Conservation (phyloP, 2,797 vertebrate genomes). For the Sebastes nivosus region DNA sequence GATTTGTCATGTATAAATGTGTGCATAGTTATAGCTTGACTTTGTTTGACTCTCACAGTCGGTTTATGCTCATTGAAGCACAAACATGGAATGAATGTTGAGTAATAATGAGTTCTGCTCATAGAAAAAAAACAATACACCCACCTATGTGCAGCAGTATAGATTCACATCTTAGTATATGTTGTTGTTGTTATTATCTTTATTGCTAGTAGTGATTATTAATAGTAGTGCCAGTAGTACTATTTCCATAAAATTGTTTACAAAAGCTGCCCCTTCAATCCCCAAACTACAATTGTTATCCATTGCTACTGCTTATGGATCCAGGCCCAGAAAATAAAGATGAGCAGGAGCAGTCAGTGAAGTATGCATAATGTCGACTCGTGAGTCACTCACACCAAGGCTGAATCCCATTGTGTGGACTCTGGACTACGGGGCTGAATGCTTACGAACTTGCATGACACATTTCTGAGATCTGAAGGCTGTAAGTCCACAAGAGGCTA, state of each 20-base stretch:
- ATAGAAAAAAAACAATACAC: constrained; percentile 13
- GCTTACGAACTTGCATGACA: constrained; percentile 44
- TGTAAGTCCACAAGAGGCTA: constrained; percentile 47
- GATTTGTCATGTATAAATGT: background rate
- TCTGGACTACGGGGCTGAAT: constrained; percentile 42
- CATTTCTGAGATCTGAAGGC: constrained; percentile 46
- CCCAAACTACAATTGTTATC: background rate
- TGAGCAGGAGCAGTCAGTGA: constrained; percentile 27
- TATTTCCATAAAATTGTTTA: background rate
- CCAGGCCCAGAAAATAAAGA: constrained; percentile 25
- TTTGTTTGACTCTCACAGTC: constrained; percentile 1
- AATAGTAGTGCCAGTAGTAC: background rate
- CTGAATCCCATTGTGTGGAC: constrained; percentile 55
- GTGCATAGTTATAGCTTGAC: background rate
- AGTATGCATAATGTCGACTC: constrained; percentile 26
- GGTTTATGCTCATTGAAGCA: background rate
- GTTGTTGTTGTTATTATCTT: background rate
- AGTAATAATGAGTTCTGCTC: constrained; percentile 20
- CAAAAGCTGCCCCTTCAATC: background rate
- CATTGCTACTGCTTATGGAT: constrained; percentile 2
- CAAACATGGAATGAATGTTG: constrained; percentile 9
- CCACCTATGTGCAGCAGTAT: constrained; percentile 1
- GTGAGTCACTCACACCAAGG: constrained; percentile 55
- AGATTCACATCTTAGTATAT: background rate
- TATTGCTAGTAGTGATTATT: background rate